phyloP scores from a whole-genome alignment of 2,888 invertebrate genomes.

The Tillus elongatus region DNA sequence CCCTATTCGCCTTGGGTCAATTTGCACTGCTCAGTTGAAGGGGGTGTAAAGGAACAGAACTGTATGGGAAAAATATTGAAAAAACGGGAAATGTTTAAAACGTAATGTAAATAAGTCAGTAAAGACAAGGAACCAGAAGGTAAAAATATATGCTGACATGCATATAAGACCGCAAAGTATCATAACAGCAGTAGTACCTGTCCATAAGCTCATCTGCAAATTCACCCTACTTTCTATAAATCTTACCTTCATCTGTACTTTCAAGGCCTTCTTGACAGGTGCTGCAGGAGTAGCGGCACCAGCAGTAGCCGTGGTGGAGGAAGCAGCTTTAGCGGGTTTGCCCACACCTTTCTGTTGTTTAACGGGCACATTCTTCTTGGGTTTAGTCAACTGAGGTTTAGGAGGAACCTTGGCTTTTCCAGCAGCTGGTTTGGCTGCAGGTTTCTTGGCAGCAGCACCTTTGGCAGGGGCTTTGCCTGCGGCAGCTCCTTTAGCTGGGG shows the following conservation, averaged over 20 bases:
- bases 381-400: constrained; percentile 45
- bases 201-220: too few species aligned
- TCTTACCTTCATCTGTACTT: constrained; percentile 76
- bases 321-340: constrained; percentile 37
- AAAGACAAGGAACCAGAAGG: too few species aligned
- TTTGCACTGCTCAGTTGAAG: too few species aligned
- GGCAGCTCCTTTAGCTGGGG: constrained; percentile 21
- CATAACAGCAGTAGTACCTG: too few species aligned
- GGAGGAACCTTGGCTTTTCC: constrained; percentile 28
- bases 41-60: too few species aligned
- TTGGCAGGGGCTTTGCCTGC: constrained; percentile 34
- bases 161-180: too few species aligned
- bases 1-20: too few species aligned
- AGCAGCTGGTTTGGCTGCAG: constrained; percentile 34
- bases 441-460: constrained; percentile 45
- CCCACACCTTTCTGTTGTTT: constrained; percentile 48
- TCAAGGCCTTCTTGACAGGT: constrained; percentile 68
- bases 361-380: constrained; percentile 47
- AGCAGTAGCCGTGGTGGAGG: constrained; percentile 32
- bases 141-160: too few species aligned
- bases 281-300: constrained; percentile 28
- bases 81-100: too few species aligned
- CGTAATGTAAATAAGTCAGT: too few species aligned
- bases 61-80: too few species aligned
- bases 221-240: too few species aligned